Conservation (phyloP, 2,888 invertebrate genomes). For the Saturnia japonica region DNA sequence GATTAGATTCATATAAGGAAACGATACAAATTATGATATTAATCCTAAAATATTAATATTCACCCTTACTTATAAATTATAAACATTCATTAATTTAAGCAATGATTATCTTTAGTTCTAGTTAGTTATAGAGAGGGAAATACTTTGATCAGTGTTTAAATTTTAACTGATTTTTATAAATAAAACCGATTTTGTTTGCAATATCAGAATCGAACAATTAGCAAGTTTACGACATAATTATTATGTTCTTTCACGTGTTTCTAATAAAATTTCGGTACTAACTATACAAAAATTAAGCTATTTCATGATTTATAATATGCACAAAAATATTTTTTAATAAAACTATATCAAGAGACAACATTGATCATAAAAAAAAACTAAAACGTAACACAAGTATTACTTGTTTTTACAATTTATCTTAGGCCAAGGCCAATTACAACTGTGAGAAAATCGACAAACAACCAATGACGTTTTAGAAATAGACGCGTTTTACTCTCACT, state of each 20-base stretch:
- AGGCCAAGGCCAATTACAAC: neutral
- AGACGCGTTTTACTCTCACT: too few relatives aligned
- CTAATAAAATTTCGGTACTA: neutral
- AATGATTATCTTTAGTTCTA: too few relatives aligned
- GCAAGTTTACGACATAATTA: neutral
- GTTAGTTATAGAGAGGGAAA: too few relatives aligned
- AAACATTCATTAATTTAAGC: too few relatives aligned
- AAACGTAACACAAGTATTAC: neutral
- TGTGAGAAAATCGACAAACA: neutral
- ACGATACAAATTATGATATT: neutral
- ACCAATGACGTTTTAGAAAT: neutral
- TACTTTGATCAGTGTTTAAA: too few relatives aligned
- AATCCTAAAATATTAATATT: neutral
- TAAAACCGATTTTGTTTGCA: neutral
- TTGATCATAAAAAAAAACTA: neutral
- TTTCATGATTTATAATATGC: too few relatives aligned
- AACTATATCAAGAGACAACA: neutral
- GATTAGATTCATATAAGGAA: neutral
- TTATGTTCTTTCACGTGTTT: neutral
- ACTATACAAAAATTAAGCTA: neutral
- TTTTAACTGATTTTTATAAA: too few relatives aligned
- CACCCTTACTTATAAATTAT: too few relatives aligned
- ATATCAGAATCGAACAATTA: neutral
- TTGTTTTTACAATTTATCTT: neutral
- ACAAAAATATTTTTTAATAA: neutral